A percentile compares a stretch with the other conserved stretches of the same genome.
Evolutionary conservation across 2,797 vertebrate genomes (phyloP).

Genomic region (Podarcis lilfordi): DNA sequence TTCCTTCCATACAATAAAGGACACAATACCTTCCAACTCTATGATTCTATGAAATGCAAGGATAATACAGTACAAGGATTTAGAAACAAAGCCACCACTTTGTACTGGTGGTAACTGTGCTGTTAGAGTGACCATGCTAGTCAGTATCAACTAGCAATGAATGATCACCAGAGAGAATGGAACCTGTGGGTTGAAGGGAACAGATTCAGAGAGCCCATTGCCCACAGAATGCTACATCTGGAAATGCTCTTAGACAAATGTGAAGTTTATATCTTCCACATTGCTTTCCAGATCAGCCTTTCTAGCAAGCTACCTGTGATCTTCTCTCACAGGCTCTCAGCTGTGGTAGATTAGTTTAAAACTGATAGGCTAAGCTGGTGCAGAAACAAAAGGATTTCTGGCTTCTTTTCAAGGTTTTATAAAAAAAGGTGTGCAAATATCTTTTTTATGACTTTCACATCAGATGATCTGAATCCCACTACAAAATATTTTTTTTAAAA

Average conservation of each 20-base stretch:
- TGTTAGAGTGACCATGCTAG: not conserved
- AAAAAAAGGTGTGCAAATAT: not conserved
- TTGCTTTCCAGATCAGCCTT: not conserved
- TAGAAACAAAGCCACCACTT: too few species aligned
- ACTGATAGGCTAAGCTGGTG: not conserved
- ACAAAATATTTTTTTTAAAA: not conserved
- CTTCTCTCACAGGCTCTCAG: not conserved
- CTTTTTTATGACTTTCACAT: not conserved
- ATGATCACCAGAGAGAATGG: not conserved
- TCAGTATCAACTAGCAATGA: not conserved
- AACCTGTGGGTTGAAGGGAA: not conserved
- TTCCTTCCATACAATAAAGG: too few species aligned
- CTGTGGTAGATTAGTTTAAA: not conserved
- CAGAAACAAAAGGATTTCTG: constrained; percentile 8
- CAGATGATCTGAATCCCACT: not conserved
- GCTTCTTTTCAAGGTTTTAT: constrained; percentile 12
- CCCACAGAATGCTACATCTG: not conserved
- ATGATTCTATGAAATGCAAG: too few species aligned
- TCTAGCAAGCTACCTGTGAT: not conserved
- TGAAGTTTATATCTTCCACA: not conserved
- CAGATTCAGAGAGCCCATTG: not conserved
- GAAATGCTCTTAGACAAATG: not conserved
- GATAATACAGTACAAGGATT: too few species aligned
- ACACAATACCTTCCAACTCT: too few species aligned
- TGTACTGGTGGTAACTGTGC: not conserved